Conservation (phyloP, 2,113 vertebrate species). For the Coracopsis vasa region DNA sequence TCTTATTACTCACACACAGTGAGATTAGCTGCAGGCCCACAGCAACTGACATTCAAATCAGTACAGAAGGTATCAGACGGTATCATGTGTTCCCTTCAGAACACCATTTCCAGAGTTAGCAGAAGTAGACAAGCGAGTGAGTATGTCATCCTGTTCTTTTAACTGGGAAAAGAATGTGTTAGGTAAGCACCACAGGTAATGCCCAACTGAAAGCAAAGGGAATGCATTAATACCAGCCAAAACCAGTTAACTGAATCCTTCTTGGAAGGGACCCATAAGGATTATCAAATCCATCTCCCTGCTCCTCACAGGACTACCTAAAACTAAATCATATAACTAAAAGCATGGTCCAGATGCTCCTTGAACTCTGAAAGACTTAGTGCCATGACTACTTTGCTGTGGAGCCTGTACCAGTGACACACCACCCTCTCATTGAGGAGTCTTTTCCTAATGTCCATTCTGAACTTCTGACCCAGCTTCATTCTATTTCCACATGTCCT, state of each 20-base stretch:
- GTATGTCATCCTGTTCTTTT: not conserved
- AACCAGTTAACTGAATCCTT: not conserved
- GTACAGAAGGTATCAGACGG: not conserved
- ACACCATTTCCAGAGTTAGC: not conserved
- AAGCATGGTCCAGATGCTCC: not conserved
- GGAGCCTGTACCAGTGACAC: not conserved
- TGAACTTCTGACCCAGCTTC: not conserved
- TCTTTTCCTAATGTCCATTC: not conserved
- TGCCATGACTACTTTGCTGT: not conserved
- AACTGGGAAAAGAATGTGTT: not conserved
- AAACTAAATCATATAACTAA: not conserved
- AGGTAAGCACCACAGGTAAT: not conserved
- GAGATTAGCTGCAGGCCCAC: not conserved
- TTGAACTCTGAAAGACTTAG: not conserved
- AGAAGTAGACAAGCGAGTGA: not conserved
- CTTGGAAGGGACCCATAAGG: not conserved
- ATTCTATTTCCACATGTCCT: not conserved
- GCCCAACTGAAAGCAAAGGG: not conserved
- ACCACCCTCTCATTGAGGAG: not conserved
- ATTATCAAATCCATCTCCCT: not conserved
- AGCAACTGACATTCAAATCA: not conserved
- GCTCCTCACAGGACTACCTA: not conserved
- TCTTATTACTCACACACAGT: not conserved
- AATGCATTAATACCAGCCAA: not conserved
- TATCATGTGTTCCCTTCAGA: not conserved